Percentiles rank a stretch among this genome's conserved stretches.
phyloP scores from a whole-genome alignment of 2,888 invertebrate genomes.

The Agrotis segetum region DNA sequence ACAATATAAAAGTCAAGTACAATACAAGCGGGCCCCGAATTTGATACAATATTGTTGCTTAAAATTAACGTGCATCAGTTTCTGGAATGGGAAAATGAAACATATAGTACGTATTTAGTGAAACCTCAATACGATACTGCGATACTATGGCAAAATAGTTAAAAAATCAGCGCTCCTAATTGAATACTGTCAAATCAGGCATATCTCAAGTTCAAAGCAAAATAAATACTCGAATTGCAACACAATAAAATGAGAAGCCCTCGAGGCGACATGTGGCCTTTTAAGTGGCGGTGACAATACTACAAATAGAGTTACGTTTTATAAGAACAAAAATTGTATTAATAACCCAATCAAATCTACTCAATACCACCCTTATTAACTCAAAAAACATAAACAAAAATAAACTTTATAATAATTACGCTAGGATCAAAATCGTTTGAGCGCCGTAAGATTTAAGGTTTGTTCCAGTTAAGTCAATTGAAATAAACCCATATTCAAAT shows the following conservation, averaged over 20 bases:
- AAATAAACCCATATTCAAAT: conserved; percentile 89
- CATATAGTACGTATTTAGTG: neutral
- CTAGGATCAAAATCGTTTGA: conserved; percentile 58
- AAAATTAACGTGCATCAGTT: no score
- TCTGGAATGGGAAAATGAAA: no score
- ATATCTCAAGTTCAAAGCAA: conserved; percentile 59
- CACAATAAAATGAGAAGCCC: conserved; percentile 85
- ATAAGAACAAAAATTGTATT: conserved; percentile 84
- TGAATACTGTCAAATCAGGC: conserved; percentile 50
- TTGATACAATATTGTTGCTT: no score
- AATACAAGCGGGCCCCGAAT: no score
- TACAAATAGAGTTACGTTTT: conserved; percentile 89
- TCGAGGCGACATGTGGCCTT: conserved; percentile 89
- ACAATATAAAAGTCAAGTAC: no score
- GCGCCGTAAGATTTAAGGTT: conserved; percentile 27
- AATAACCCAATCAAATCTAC: conserved; percentile 75
- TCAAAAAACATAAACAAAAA: conserved; percentile 25
- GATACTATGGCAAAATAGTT: neutral
- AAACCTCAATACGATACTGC: neutral
- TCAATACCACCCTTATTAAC: conserved; percentile 69
- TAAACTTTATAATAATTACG: neutral
- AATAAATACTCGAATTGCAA: conserved; percentile 74
- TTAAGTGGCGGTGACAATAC: conserved; percentile 90
- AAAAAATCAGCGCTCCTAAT: conserved; percentile 29
- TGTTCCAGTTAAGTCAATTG: conserved; percentile 81